Conservation (phyloP, 2,888 invertebrate species). For the Tenthredo distinguenda region DNA sequence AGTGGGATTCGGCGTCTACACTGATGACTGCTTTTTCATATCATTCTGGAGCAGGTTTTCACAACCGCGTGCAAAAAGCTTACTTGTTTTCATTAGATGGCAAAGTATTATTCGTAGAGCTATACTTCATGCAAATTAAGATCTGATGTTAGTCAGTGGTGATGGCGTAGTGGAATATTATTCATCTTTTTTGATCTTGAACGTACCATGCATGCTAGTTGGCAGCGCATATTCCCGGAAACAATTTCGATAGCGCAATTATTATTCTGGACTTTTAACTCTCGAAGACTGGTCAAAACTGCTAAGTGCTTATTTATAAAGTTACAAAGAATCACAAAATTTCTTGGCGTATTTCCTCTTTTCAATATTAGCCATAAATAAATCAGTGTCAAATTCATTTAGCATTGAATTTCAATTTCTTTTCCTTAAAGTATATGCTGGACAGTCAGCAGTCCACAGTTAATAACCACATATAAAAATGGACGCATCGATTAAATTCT, state of each 20-base stretch:
- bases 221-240: not conserved
- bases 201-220: not conserved
- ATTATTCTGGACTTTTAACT: not conserved
- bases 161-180: not conserved
- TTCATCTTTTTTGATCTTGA: not conserved
- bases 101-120: not conserved
- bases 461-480: no score
- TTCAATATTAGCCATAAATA: not conserved
- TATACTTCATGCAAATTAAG: not conserved
- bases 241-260: not conserved
- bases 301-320: not conserved
- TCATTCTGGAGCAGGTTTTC: not conserved
- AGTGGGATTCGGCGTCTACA: not conserved
- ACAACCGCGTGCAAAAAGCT: not conserved
- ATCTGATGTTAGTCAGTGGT: not conserved
- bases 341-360: not conserved
- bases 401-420: not conserved
- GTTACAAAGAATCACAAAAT: not conserved
- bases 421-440: no score
- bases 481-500: no score
- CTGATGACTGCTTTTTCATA: not conserved
- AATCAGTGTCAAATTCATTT: not conserved
- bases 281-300: not conserved
- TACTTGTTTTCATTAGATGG: not conserved
- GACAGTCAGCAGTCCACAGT: no score